Evolutionary conservation across 2,113 vertebrate genomes (phyloP).

Genomic region (Crotalus tigris): DNA sequence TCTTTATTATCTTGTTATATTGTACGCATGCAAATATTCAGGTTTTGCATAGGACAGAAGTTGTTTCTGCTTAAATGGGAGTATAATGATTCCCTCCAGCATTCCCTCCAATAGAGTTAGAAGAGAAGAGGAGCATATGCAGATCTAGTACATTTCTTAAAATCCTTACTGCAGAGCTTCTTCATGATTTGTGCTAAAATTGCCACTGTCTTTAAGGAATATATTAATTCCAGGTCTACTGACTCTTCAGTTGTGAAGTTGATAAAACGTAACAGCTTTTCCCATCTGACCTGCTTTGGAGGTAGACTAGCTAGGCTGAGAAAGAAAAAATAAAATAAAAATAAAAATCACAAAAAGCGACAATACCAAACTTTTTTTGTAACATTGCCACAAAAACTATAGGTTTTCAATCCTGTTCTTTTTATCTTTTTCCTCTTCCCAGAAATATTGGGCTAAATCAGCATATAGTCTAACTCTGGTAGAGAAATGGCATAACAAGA

Average conservation of each 20-base stretch:
- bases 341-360: background rate
- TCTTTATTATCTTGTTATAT: slow-evolving; percentile 61
- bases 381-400: background rate
- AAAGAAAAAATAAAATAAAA: background rate
- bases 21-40: slow-evolving; percentile 61
- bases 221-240: background rate
- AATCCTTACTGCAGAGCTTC: slow-evolving; percentile 33
- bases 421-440: background rate
- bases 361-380: background rate
- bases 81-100: slow-evolving; percentile 36
- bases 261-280: background rate
- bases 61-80: background rate
- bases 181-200: slow-evolving; percentile 37
- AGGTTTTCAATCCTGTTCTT: background rate
- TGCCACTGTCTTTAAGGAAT: slow-evolving; percentile 21
- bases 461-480: background rate
- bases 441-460: background rate
- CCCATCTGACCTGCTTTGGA: background rate
- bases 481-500: background rate
- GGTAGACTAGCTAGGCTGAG: background rate
- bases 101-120: background rate
- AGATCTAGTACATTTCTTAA: background rate
- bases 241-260: background rate
- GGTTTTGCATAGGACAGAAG: slow-evolving; percentile 1
- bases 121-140: background rate